Evolutionary conservation across 1,140 invertebrate genomes (phyloP).

Genomic region (Drosophila subpulchrella): DNA sequence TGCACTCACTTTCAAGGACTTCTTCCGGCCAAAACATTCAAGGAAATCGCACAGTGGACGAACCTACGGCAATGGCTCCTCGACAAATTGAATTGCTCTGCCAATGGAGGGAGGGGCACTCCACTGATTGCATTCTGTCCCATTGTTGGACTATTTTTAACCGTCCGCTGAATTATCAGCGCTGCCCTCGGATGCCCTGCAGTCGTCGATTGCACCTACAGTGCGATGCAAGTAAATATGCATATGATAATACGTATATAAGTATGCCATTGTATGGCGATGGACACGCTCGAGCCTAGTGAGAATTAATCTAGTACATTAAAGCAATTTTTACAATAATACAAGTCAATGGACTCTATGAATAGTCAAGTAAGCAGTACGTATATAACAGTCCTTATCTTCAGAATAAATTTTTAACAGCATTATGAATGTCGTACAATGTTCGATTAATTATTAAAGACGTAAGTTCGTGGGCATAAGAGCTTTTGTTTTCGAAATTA

Average conservation of each 20-base stretch:
- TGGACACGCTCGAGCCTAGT: slow-evolving; percentile 33
- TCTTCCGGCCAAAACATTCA: slow-evolving; percentile 60
- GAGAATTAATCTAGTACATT: slow-evolving; percentile 42
- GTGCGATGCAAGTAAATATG: slow-evolving; percentile 42
- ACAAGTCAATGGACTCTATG: slow-evolving; percentile 36
- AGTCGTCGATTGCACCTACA: slow-evolving; percentile 63
- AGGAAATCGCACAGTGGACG: slow-evolving; percentile 40
- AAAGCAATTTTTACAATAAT: slow-evolving; percentile 41
- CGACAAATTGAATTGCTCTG: slow-evolving; percentile 59
- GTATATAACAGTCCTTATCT: slow-evolving; percentile 20
- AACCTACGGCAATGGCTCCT: slow-evolving; percentile 60
- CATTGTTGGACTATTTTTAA: slow-evolving; percentile 62
- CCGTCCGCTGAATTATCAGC: slow-evolving; percentile 57
- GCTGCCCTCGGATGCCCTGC: slow-evolving; percentile 49
- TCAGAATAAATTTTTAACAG: slow-evolving; percentile 26
- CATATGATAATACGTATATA: slow-evolving; percentile 20
- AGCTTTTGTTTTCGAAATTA: slow-evolving; percentile 8
- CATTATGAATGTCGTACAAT: slow-evolving; percentile 22
- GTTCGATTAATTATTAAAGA: slow-evolving; percentile 14
- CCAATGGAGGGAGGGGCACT: slow-evolving; percentile 9
- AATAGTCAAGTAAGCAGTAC: slow-evolving; percentile 27
- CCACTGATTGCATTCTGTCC: slow-evolving; percentile 36
- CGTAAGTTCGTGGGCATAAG: slow-evolving; percentile 1
- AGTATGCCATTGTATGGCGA: slow-evolving; percentile 26
- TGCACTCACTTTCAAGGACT: slow-evolving; percentile 60